phyloP scores from a whole-genome alignment of 2,113 vertebrate species.

The Cygnus buccinator region DNA sequence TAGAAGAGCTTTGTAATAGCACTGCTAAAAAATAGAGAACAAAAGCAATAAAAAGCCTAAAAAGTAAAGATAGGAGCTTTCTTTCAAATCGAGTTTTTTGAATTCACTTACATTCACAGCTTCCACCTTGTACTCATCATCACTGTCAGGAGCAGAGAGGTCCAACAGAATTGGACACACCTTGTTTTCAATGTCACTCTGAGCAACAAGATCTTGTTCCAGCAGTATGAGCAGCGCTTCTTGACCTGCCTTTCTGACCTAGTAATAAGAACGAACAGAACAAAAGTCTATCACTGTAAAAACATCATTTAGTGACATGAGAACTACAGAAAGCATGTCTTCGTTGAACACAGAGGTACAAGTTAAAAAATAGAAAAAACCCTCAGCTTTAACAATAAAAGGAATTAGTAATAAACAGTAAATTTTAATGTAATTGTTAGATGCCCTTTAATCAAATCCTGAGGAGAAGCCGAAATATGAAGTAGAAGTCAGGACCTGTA shows the following conservation, averaged over 20 bases:
- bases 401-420: background rate
- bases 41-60: background rate
- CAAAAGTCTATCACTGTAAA: background rate
- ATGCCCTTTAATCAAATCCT: background rate
- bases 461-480: background rate
- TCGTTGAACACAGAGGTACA: background rate
- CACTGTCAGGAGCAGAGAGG: constrained; percentile 85
- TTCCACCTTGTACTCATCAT: constrained; percentile 89
- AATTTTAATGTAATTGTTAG: background rate
- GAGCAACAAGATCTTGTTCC: constrained; percentile 88
- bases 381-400: background rate
- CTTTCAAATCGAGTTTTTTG: background rate
- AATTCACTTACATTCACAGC: constrained; percentile 84
- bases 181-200: constrained; percentile 87
- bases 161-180: constrained; percentile 89
- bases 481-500: background rate
- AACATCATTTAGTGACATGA: background rate
- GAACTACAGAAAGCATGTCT: background rate
- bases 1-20: background rate
- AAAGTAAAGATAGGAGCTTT: background rate
- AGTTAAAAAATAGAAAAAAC: background rate
- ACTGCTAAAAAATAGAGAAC: background rate
- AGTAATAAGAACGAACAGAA: background rate
- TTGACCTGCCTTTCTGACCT: constrained; percentile 93
- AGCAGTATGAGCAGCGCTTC: constrained; percentile 88